Conservation (phyloP, 2,113 vertebrate species). For the Brachionichthys hirsutus region DNA sequence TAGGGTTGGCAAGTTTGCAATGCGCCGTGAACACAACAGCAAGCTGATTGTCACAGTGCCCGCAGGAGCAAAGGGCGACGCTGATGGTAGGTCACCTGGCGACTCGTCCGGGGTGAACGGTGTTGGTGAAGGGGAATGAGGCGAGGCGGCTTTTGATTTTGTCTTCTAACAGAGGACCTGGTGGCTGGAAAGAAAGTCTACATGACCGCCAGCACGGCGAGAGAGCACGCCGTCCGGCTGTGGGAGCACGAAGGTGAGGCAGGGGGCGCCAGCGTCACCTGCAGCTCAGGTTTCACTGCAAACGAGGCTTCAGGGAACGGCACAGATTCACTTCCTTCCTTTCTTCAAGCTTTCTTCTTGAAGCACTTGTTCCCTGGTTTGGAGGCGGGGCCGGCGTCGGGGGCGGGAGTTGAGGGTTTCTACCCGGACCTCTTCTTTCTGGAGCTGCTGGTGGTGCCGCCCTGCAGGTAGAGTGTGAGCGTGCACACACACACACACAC, state of each 20-base stretch:
- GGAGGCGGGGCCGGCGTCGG: conserved; percentile 47
- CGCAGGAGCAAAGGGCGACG: conserved; percentile 24
- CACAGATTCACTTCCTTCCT: too few species aligned
- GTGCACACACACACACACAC: not conserved
- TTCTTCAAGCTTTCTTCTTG: conserved; percentile 87
- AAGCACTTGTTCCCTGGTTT: conserved; percentile 85
- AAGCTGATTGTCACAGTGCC: conserved; percentile 88
- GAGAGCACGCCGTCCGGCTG: conserved; percentile 81
- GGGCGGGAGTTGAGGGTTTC: conserved; percentile 49
- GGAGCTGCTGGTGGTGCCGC: conserved; percentile 90
- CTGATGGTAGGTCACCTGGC: conserved; percentile 34
- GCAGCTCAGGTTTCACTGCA: not conserved
- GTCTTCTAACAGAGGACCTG: conserved; percentile 65
- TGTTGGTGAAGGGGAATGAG: too few species aligned
- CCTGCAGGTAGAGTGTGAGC: conserved; percentile 80
- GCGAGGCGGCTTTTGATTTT: not conserved
- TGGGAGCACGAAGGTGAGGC: conserved; percentile 91
- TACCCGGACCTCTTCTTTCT: conserved; percentile 88
- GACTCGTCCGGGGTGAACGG: too few species aligned
- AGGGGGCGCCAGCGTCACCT: not conserved
- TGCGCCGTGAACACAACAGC: conserved; percentile 92
- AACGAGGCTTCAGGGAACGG: not conserved
- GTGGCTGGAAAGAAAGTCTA: conserved; percentile 84
- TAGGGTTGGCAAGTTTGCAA: conserved; percentile 77
- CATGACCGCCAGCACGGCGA: conserved; percentile 85